phyloP scores from a whole-genome alignment of 2,888 invertebrate genomes.

The Scaptomyza tumidula region DNA sequence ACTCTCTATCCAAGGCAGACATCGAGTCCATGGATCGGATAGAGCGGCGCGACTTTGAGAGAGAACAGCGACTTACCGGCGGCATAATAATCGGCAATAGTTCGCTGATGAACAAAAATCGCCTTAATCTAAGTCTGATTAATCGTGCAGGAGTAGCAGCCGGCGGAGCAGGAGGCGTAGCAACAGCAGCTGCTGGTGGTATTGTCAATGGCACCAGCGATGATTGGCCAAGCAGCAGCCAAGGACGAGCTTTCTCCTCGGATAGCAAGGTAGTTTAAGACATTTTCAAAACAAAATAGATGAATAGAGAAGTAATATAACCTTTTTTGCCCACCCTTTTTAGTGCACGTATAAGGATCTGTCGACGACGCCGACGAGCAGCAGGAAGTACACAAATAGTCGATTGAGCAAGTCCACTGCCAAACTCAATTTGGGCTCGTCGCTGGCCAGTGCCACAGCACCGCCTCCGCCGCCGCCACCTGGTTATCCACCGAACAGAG shows the following conservation, averaged over 20 bases:
- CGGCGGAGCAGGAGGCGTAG: conserved; percentile 6
- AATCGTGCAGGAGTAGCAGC: conserved; percentile 42
- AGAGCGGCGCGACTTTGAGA: conserved; percentile 84
- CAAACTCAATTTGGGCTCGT: conserved; percentile 83
- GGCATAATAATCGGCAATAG: conserved; percentile 82
- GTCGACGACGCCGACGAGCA: conserved; percentile 84
- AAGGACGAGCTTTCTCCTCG: conserved; percentile 80
- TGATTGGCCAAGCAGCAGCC: conserved; percentile 80
- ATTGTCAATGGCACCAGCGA: conserved; percentile 58
- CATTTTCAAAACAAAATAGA: background rate
- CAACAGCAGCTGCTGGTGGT: conserved; percentile 4
- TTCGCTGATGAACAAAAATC: conserved; percentile 81
- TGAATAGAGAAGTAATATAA: background rate
- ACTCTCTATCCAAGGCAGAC: conserved; percentile 69
- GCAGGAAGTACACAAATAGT: conserved; percentile 81
- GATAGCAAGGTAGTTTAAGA: conserved; percentile 80
- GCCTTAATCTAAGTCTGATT: conserved; percentile 83
- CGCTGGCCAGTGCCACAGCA: conserved; percentile 52
- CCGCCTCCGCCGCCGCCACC: conserved; percentile 20
- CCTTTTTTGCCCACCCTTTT: background rate
- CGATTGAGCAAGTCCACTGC: conserved; percentile 84
- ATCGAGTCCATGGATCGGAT: conserved; percentile 84
- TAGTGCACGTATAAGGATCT: conserved; percentile 83
- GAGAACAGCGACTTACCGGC: conserved; percentile 83
- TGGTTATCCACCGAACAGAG: conserved; percentile 48